A percentile compares a stretch with the other conserved stretches of the same genome.
Evolutionary conservation across 2,888 invertebrate genomes (phyloP).

Genomic region (Atrina japonica): DNA sequence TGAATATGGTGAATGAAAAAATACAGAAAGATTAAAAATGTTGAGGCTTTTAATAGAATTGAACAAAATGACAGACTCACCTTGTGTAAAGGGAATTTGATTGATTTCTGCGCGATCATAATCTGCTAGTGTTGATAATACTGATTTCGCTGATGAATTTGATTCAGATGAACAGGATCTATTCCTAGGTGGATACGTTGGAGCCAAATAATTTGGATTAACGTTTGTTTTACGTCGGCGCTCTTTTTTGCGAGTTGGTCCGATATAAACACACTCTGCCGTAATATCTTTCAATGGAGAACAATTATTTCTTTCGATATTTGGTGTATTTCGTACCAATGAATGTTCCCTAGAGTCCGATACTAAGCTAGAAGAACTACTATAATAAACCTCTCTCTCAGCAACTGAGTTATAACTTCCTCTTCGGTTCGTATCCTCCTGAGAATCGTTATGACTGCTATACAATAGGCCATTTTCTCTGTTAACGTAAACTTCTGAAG

Average conservation of each 20-base stretch:
- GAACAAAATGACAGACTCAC: too few species aligned
- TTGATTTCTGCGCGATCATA: conserved; percentile 18
- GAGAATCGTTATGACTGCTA: neutral
- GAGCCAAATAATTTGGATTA: conserved; percentile 19
- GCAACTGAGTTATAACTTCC: neutral
- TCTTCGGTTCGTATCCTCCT: neutral
- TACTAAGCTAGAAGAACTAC: neutral
- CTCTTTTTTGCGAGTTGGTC: conserved; percentile 2
- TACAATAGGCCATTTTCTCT: neutral
- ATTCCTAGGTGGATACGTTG: conserved; percentile 1
- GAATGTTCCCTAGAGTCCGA: neutral
- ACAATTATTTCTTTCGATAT: neutral
- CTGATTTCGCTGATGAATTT: conserved; percentile 20
- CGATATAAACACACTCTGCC: neutral
- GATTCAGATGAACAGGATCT: conserved; percentile 24
- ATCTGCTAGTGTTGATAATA: conserved; percentile 14
- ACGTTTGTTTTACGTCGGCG: conserved; percentile 8
- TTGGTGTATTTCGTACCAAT: neutral
- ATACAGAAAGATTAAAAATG: too few species aligned
- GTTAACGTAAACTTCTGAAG: conserved; percentile 22
- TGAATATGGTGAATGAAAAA: too few species aligned
- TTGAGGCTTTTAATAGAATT: too few species aligned
- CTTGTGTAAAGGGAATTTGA: conserved; percentile 32
- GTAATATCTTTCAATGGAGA: neutral
- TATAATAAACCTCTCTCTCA: neutral